Conservation (phyloP, 2,797 vertebrate genomes). For the Halcyon badia region DNA sequence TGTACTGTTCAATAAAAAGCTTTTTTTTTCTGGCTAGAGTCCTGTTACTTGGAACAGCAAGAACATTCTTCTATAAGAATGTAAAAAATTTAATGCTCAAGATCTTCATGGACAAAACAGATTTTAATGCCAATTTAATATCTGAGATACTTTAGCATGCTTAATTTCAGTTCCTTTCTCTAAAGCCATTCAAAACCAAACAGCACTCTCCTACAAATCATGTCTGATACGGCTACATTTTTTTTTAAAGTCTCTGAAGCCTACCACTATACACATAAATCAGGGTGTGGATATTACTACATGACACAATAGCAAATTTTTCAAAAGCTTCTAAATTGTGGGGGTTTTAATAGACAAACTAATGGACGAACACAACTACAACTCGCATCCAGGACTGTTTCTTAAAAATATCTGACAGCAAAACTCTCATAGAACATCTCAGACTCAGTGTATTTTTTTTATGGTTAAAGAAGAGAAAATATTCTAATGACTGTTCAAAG, state of each 20-base stretch:
- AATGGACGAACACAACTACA: not conserved
- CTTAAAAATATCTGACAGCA: not conserved
- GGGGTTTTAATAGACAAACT: not conserved
- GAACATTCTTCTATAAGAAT: conserved; percentile 73
- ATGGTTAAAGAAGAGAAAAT: not conserved
- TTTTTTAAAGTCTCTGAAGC: not conserved
- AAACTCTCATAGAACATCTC: not conserved
- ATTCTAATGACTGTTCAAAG: not conserved
- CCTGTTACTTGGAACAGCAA: conserved; percentile 42
- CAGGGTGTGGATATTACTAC: not conserved
- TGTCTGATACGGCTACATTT: not conserved
- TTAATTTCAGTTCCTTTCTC: not conserved
- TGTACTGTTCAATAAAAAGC: not conserved
- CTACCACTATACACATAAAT: not conserved
- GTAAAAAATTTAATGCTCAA: conserved; percentile 63
- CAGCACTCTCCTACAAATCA: not conserved
- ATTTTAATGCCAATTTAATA: conserved; percentile 41
- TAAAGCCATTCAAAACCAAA: not conserved
- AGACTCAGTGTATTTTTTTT: not conserved
- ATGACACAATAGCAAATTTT: not conserved
- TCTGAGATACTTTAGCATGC: not conserved
- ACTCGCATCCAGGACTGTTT: not conserved
- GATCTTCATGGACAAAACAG: conserved; percentile 43
- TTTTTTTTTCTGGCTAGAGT: not conserved
- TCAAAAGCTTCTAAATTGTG: not conserved